phyloP scores from a whole-genome alignment of 2,797 vertebrate species.

The Schizothorax lantsangensis region DNA sequence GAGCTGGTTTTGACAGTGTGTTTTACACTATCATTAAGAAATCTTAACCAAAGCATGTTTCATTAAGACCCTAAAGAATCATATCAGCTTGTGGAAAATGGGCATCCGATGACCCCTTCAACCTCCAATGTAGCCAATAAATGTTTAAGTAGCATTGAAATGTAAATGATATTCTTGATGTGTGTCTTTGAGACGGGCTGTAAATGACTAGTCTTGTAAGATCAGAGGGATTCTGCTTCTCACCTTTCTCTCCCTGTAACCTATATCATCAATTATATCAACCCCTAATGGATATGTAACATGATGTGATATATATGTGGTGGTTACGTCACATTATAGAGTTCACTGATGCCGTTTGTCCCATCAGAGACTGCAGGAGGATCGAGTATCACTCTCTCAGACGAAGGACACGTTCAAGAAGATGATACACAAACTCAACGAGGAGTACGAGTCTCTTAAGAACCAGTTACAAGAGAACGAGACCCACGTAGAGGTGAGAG shows the following conservation, averaged over 20 bases:
- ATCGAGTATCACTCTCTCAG: conserved; percentile 81
- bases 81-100: no score
- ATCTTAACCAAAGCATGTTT: no score
- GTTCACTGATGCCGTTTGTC: not conserved
- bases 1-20: no score
- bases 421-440: conserved; percentile 80
- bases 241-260: not conserved
- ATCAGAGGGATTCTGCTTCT: no score
- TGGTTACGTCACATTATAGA: no score
- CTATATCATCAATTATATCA: not conserved
- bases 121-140: not conserved
- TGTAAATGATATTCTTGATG: not conserved
- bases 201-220: not conserved
- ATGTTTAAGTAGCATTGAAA: not conserved
- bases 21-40: no score
- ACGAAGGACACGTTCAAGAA: conserved; percentile 80
- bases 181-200: not conserved
- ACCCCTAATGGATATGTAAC: not conserved
- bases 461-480: conserved; percentile 90
- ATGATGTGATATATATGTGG: no score
- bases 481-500: conserved; percentile 88
- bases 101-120: no score
- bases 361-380: conserved; percentile 86
- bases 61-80: no score
- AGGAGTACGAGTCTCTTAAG: conserved; percentile 81